Conservation (phyloP, 1,140 invertebrate species). For the silkworm (Bombyx mori) region ASM3026992v2 NC_085124.1:4904001-4904500, state of each 20-base stretch:
- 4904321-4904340: too few species aligned
- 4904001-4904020: too few species aligned
- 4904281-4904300: neutral
- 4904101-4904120: constrained; percentile 61
- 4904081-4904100: constrained; percentile 52
- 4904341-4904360: too few species aligned
- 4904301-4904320: neutral
- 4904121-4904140: constrained; percentile 63
- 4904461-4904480: too few species aligned
- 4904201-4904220: constrained; percentile 21
- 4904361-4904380: too few species aligned
- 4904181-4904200: constrained; percentile 52
- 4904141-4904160: constrained; percentile 64
- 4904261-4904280: constrained; percentile 16
- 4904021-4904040: too few species aligned
- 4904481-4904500: too few species aligned
- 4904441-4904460: too few species aligned
- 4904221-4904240: constrained; percentile 43
- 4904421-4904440: too few species aligned
- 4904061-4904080: constrained; percentile 41
- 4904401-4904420: too few species aligned
- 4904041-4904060: too few species aligned
- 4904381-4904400: too few species aligned
- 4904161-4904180: constrained; percentile 66
- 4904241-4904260: constrained; percentile 26